Evolutionary conservation across 2,888 invertebrate species (phyloP), one percentile per base, ranked within the genome.

Genomic region (Aricia artaxerxes): DNA sequence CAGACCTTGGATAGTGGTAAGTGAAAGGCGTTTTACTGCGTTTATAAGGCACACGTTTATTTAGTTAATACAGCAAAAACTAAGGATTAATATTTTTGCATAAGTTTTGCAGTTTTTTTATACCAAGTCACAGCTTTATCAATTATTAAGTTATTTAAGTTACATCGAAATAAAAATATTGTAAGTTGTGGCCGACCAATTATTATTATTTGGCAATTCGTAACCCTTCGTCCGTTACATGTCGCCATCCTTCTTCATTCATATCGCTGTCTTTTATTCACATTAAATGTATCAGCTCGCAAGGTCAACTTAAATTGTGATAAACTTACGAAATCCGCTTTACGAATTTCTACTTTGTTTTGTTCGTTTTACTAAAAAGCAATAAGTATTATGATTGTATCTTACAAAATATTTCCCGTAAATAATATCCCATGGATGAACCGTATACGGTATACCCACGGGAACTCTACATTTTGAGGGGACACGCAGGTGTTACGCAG

Each of bases 1-100:
- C 92, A 92, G 85, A 91, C 91, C 89, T 91, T 92, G 91, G 87
- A 57, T 57, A 76, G 89, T 79, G 93, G 93, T 93, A 82, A 93
- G 93, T 92, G 92, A 93, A 92, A 92, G 92, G 92, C 78, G 85
- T 85, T 86, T 88, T 40, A 40, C 13, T 35, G 53, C 40, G 38
- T 73, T 73, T 78, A 31, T 72, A 73, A 24, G 9, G 44, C 49
- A 75, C 75, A 49, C 31, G 5, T 69, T 5, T 69, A 38, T 69
- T 64, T 35, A 69, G 38, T 69, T 69, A 69, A 35, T 6, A 16
- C 69, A 16, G 31, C 35, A 38, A 69, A 64, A 69, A 69, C 69
- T 38, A 69, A 35, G 69, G 69, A 69, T 38, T 35, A 38, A 64
- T 64, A 64, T 11, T 64, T 64, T 4, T 31, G 38, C 16, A 69